phyloP scores from a whole-genome alignment of 2,888 invertebrate species.

The Drosophila mettleri region DNA sequence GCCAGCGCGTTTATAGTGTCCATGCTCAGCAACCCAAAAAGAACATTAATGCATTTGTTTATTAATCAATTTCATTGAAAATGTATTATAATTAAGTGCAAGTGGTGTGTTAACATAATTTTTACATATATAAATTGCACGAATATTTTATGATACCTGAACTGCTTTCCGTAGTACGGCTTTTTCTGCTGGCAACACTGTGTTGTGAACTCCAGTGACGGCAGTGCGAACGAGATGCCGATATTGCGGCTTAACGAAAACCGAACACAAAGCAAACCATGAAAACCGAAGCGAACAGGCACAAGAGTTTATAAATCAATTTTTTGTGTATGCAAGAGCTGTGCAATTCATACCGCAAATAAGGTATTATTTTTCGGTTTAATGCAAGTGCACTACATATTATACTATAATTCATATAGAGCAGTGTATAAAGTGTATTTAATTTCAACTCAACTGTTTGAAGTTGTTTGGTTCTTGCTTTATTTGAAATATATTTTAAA shows the following conservation, averaged over 20 bases:
- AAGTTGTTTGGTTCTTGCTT: constrained; percentile 18
- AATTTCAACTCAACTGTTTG: constrained; percentile 11
- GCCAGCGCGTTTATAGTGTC: constrained; percentile 31
- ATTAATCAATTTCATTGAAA: not conserved
- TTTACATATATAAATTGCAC: not conserved
- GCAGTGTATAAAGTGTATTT: constrained; percentile 32
- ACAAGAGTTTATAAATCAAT: constrained; percentile 83
- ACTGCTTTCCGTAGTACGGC: not conserved
- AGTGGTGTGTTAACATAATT: not conserved
- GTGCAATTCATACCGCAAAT: constrained; percentile 67
- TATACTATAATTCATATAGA: not conserved
- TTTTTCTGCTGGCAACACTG: constrained; percentile 57
- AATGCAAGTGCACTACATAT: constrained; percentile 24
- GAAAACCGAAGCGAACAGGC: constrained; percentile 79
- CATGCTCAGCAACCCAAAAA: not conserved
- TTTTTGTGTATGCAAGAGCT: constrained; percentile 84
- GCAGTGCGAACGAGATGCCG: constrained; percentile 59
- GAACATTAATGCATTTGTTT: constrained; percentile 17
- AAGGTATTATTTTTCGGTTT: constrained; percentile 64
- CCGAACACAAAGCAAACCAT: constrained; percentile 76
- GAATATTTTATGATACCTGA: constrained; percentile 15
- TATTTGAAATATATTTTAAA: not conserved
- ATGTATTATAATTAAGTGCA: not conserved
- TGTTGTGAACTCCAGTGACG: constrained; percentile 20
- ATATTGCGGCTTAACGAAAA: constrained; percentile 64